Conservation (phyloP, 2,888 invertebrate species). For the Erebia palarica region DNA sequence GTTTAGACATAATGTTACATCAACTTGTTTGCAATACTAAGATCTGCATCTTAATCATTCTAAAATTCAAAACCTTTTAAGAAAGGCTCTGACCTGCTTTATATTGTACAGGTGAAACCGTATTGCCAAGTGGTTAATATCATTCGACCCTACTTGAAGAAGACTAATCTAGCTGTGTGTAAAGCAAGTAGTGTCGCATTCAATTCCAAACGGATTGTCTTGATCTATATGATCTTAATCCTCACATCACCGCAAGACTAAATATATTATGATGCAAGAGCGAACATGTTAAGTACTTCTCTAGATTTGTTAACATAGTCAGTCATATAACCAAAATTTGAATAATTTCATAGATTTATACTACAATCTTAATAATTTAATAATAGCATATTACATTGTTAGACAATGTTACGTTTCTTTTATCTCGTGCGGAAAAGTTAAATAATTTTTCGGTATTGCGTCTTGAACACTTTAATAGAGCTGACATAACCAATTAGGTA, state of each 20-base stretch:
- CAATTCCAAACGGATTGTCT: background rate
- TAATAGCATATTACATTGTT: background rate
- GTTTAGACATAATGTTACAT: background rate
- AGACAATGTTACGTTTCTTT: background rate
- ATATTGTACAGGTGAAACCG: background rate
- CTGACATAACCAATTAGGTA: background rate
- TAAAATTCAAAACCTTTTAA: background rate
- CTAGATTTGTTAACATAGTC: background rate
- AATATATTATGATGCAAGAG: background rate
- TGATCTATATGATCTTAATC: background rate
- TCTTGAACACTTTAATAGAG: background rate
- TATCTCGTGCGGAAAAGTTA: slow-evolving; percentile 6
- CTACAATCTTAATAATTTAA: background rate
- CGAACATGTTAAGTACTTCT: background rate
- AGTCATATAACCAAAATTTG: background rate
- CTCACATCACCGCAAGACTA: background rate
- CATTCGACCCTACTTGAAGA: background rate
- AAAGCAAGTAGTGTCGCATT: background rate
- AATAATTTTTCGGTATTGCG: slow-evolving; percentile 2
- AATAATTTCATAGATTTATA: background rate
- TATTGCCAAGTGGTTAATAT: background rate
- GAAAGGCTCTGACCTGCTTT: background rate
- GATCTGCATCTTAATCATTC: background rate
- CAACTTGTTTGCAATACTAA: background rate
- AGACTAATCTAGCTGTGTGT: background rate